phyloP scores from a whole-genome alignment of 1,140 invertebrate genomes.

The Plectus sambesii region DNA sequence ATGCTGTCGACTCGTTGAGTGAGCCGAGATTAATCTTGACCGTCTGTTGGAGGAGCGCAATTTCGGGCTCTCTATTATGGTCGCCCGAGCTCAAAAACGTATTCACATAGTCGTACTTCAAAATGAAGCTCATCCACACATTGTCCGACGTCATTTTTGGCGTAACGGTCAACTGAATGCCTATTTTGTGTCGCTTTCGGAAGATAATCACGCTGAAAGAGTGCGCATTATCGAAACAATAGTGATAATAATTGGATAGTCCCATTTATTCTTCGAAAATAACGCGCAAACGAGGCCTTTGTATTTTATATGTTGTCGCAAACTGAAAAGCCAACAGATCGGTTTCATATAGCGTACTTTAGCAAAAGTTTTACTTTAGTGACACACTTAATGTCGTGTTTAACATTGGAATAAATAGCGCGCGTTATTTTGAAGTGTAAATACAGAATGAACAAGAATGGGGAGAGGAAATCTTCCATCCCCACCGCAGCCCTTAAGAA shows the following conservation, averaged over 20 bases:
- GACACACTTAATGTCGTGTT: neutral
- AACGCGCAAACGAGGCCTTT: neutral
- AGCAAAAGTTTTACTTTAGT: neutral
- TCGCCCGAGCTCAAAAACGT: neutral
- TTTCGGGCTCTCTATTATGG: neutral
- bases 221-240: neutral
- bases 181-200: neutral
- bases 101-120: neutral
- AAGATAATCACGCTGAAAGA: neutral
- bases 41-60: neutral
- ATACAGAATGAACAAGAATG: slow-evolving; percentile 1
- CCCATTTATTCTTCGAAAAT: neutral
- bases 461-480: too few relatives aligned
- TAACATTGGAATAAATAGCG: slow-evolving; percentile 5
- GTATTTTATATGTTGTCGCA: neutral
- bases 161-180: neutral
- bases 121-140: neutral
- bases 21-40: neutral
- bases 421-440: slow-evolving; percentile 6
- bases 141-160: neutral
- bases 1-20: too few relatives aligned
- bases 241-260: neutral
- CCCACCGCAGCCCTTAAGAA: too few relatives aligned
- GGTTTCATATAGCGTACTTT: too few relatives aligned
- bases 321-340: too few relatives aligned